These are phyloP conservation scores for Patagioenas fasciata DNA, from an alignment of 2,113 vertebrate genomes.

Conservation along the genomic window DNA sequence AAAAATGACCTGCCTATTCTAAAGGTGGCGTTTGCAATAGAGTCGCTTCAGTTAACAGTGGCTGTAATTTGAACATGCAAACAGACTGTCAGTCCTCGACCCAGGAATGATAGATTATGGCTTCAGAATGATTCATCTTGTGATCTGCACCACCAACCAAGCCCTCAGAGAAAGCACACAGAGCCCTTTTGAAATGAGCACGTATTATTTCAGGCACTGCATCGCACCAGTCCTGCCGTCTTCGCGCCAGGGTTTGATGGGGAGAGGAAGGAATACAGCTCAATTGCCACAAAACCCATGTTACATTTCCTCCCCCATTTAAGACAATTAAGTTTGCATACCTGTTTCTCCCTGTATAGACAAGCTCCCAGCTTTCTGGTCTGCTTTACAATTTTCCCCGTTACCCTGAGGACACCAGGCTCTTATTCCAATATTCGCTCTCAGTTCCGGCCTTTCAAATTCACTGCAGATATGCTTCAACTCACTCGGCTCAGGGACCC, in stretches of 20 bases:
- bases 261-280: not conserved
- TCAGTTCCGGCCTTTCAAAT: constrained; percentile 79
- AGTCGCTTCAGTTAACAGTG: not conserved
- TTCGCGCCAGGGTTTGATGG: fast-evolving
- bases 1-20: not conserved
- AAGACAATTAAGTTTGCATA: not conserved
- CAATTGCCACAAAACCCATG: not conserved
- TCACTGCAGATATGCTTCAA: constrained; percentile 81
- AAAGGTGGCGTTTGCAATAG: not conserved
- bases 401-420: constrained; percentile 78
- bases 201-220: not conserved
- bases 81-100: not conserved
- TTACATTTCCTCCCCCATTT: not conserved
- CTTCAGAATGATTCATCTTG: not conserved
- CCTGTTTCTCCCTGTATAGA: constrained; percentile 73
- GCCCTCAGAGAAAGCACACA: fast-evolving
- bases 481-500: constrained; percentile 83
- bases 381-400: constrained; percentile 74
- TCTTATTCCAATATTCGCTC: constrained; percentile 60
- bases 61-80: not conserved
- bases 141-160: not conserved
- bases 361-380: constrained; percentile 25
- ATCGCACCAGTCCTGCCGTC: not conserved
- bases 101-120: not conserved
- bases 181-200: not conserved